A percentile compares a stretch with the other conserved stretches of the same genome.
Conservation (phyloP, 2,113 vertebrate genomes). For the Cheilinus undulatus region DNA sequence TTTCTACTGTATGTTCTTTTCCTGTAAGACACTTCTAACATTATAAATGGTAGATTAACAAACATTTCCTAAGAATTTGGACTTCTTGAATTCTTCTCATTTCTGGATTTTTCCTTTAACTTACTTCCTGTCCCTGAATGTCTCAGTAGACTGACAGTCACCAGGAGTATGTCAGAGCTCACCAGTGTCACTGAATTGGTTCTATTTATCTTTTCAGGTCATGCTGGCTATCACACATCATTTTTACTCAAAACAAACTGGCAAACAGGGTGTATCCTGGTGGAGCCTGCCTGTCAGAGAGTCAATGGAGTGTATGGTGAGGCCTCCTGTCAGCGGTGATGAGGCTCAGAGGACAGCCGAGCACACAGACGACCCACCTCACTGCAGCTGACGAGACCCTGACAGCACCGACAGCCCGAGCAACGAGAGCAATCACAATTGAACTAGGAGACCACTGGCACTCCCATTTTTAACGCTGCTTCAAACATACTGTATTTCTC, state of each 20-base stretch:
- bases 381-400: slow-evolving; percentile 61
- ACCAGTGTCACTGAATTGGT: slow-evolving; percentile 26
- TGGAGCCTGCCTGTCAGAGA: slow-evolving; percentile 73
- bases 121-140: slow-evolving; percentile 1
- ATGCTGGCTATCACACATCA: slow-evolving; percentile 17
- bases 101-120: not conserved
- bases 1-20: not conserved
- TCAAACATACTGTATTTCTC: not conserved
- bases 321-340: slow-evolving; percentile 70
- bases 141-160: not conserved
- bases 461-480: slow-evolving; percentile 28
- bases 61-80: too few species aligned
- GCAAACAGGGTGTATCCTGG: slow-evolving; percentile 29
- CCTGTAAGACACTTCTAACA: too few species aligned
- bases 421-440: slow-evolving; percentile 56
- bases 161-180: slow-evolving; percentile 15
- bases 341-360: slow-evolving; percentile 62
- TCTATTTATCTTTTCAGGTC: slow-evolving; percentile 19
- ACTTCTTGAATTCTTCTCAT: too few species aligned
- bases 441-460: slow-evolving; percentile 27
- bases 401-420: slow-evolving; percentile 52
- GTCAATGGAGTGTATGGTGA: slow-evolving; percentile 65
- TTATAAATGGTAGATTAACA: too few species aligned
- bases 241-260: slow-evolving; percentile 25
- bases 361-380: slow-evolving; percentile 48